Percentiles rank a stretch among this genome's conserved stretches.
Conservation (phyloP, 1,140 invertebrate genomes). For the Listronotus oregonensis region DNA sequence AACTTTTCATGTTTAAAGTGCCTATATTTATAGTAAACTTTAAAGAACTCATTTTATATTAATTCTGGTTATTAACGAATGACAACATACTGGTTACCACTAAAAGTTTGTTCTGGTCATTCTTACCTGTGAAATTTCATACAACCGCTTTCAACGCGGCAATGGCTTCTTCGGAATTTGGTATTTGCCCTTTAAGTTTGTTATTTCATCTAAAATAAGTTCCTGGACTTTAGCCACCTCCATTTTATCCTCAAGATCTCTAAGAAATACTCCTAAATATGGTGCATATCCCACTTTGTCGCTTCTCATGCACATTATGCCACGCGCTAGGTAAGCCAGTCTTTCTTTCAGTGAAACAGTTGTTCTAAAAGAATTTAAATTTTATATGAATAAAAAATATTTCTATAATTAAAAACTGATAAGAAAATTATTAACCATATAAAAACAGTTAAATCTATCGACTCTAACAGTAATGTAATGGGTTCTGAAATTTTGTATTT, state of each 20-base stretch:
- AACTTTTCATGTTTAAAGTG: too few relatives aligned
- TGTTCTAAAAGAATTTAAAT: constrained; percentile 57
- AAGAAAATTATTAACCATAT: too few relatives aligned
- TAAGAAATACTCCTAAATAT: constrained; percentile 81
- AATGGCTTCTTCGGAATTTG: constrained; percentile 57
- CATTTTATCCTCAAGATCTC: constrained; percentile 92
- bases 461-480: too few relatives aligned
- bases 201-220: constrained; percentile 69
- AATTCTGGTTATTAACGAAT: too few relatives aligned
- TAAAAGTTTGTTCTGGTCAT: too few relatives aligned
- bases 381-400: too few relatives aligned
- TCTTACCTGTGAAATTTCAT: constrained; percentile 68
- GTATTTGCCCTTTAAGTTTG: constrained; percentile 58
- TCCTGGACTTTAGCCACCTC: constrained; percentile 85
- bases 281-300: constrained; percentile 78
- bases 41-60: too few relatives aligned
- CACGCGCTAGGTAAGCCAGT: constrained; percentile 88
- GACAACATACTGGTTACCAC: too few relatives aligned
- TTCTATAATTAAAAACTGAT: too few relatives aligned
- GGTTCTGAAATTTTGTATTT: too few relatives aligned
- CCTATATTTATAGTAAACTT: too few relatives aligned
- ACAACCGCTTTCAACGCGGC: constrained; percentile 66
- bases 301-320: constrained; percentile 93
- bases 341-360: constrained; percentile 71
- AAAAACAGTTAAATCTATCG: too few relatives aligned